Evolutionary conservation across 2,888 invertebrate species (phyloP).

Genomic region (Amphipyra berbera): DNA sequence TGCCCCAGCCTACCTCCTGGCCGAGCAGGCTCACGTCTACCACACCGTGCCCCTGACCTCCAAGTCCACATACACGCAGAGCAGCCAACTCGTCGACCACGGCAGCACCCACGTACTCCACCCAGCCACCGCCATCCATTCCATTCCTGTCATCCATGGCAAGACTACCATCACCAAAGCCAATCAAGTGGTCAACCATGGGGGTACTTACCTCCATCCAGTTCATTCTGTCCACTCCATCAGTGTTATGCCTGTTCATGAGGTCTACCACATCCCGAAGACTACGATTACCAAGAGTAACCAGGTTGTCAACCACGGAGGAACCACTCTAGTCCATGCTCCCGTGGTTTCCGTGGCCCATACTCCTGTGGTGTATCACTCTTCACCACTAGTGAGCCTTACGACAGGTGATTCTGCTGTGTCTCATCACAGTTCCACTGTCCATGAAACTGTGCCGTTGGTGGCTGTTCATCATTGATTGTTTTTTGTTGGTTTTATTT

Average conservation of each 20-base stretch:
- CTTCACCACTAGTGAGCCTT: constrained; percentile 66
- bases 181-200: constrained; percentile 78
- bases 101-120: constrained; percentile 71
- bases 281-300: constrained; percentile 77
- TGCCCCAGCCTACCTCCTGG: constrained; percentile 67
- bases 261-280: constrained; percentile 62
- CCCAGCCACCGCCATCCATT: constrained; percentile 52
- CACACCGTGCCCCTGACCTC: constrained; percentile 61
- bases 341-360: constrained; percentile 47
- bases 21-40: constrained; percentile 65
- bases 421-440: constrained; percentile 86
- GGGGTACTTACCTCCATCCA: constrained; percentile 67
- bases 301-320: constrained; percentile 76
- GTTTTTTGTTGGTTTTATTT: constrained; percentile 35
- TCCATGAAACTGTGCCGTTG: constrained; percentile 76
- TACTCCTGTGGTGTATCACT: constrained; percentile 69
- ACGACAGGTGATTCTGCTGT: constrained; percentile 81
- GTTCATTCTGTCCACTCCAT: constrained; percentile 65
- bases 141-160: constrained; percentile 56
- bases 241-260: constrained; percentile 63
- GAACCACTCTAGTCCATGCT: constrained; percentile 66
- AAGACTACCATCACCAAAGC: constrained; percentile 75
- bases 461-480: constrained; percentile 71
- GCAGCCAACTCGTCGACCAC: constrained; percentile 73
- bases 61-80: constrained; percentile 73